Percentiles rank a stretch among this genome's conserved stretches.
Conservation (phyloP, 2,888 invertebrate genomes). For the Sialis fuliginosa region DNA sequence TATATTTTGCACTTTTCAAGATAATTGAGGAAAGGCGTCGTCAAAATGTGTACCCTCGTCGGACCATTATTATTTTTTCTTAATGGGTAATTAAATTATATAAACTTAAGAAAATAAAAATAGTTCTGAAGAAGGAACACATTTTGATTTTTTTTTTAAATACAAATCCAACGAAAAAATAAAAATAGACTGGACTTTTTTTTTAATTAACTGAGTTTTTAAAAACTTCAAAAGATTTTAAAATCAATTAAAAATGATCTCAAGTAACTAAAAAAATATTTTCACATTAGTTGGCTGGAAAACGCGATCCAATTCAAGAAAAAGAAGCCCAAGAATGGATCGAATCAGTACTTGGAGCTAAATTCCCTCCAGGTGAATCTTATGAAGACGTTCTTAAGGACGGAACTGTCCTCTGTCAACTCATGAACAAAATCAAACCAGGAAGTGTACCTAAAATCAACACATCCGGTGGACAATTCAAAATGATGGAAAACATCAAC, state of each 20-base stretch:
- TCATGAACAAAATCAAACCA: slow-evolving; percentile 87
- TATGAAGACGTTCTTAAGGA: slow-evolving; percentile 86
- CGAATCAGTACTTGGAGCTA: slow-evolving; percentile 68
- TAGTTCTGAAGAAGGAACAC: too few species aligned
- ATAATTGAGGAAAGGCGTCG: too few species aligned
- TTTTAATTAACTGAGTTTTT: too few species aligned
- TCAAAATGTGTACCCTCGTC: too few species aligned
- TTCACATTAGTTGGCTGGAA: slow-evolving; percentile 51
- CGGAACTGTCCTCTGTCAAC: slow-evolving; percentile 79
- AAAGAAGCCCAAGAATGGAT: slow-evolving; percentile 87
- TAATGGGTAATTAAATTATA: too few species aligned
- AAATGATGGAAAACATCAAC: slow-evolving; percentile 99
- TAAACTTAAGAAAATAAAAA: too few species aligned
- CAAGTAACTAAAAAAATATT: background rate
- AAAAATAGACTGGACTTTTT: too few species aligned
- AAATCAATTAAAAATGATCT: background rate
- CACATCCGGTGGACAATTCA: slow-evolving; percentile 90
- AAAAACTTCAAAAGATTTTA: background rate
- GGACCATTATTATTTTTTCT: too few species aligned
- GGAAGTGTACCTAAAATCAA: slow-evolving; percentile 83
- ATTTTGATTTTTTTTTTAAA: too few species aligned
- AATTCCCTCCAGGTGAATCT: slow-evolving; percentile 62
- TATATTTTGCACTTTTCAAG: too few species aligned
- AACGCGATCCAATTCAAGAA: slow-evolving; percentile 68
- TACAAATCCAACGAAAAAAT: too few species aligned